Percentiles rank a stretch among this genome's conserved stretches.
Conservation (phyloP, 2,888 invertebrate genomes). For the Drosophila subquinaria region DNA sequence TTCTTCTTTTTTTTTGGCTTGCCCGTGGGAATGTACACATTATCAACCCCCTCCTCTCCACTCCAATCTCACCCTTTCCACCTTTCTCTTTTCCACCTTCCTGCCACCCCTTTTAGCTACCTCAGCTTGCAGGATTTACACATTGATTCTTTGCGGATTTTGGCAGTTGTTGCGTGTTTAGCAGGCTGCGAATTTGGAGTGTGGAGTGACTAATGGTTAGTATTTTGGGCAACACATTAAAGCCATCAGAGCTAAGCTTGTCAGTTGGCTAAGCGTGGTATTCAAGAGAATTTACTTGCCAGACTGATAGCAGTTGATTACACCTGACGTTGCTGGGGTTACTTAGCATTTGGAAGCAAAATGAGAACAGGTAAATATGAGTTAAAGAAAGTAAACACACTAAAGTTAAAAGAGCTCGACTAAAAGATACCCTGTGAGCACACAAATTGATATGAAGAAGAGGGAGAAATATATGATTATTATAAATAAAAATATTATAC, state of each 20-base stretch:
- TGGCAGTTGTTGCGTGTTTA: slow-evolving; percentile 6
- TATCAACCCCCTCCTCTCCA: neutral
- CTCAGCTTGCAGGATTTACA: slow-evolving; percentile 25
- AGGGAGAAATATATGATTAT: no score
- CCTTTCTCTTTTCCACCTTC: neutral
- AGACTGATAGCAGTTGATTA: slow-evolving; percentile 27
- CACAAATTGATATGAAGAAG: no score
- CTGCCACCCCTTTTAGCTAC: neutral
- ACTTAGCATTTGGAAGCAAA: neutral
- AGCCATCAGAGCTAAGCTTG: slow-evolving; percentile 10
- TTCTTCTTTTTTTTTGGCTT: slow-evolving; percentile 8
- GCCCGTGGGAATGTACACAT: slow-evolving; percentile 39
- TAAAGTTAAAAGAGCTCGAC: neutral
- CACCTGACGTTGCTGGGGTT: slow-evolving; percentile 17
- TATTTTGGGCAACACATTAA: slow-evolving; percentile 1
- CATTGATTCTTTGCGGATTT: slow-evolving; percentile 35
- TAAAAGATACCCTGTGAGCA: no score
- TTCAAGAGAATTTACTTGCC: slow-evolving; percentile 18
- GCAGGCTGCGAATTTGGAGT: slow-evolving; percentile 7
- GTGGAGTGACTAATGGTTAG: slow-evolving; percentile 16
- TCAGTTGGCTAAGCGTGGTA: slow-evolving; percentile 8
- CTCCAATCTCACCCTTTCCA: slow-evolving; percentile 1
- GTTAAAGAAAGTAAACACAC: neutral
- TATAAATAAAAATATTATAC: no score
- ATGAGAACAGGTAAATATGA: neutral